A percentile compares a stretch with the other conserved stretches of the same genome.
These are phyloP conservation scores for Octomys mimax DNA, from an alignment of 2,797 vertebrate genomes.

Conservation along the genomic window DNA sequence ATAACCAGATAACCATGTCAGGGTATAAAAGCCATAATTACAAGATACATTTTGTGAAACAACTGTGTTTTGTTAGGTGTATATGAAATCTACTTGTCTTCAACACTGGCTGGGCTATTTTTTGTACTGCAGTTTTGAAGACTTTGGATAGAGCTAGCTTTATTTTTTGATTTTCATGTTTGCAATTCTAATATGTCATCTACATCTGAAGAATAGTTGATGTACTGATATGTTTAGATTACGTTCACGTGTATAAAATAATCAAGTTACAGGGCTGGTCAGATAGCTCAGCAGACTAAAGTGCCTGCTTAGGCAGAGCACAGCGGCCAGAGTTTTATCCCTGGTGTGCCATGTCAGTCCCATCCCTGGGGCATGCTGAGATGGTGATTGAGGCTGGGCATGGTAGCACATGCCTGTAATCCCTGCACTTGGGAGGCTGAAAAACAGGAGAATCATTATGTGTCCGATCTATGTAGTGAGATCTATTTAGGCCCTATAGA, in stretches of 20 bases:
- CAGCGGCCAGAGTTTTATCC: too few species aligned
- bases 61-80: neutral
- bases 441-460: too few species aligned
- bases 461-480: too few species aligned
- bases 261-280: neutral
- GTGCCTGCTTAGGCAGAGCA: too few species aligned
- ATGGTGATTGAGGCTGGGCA: too few species aligned
- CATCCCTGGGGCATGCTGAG: too few species aligned
- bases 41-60: neutral
- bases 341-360: too few species aligned
- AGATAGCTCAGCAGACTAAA: too few species aligned
- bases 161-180: neutral
- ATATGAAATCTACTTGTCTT: neutral
- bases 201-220: constrained; percentile 13
- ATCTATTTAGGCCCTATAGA: too few species aligned
- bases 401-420: too few species aligned
- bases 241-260: neutral
- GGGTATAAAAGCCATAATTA: neutral
- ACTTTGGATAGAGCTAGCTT: neutral
- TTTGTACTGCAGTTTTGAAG: neutral
- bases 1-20: constrained; percentile 43
- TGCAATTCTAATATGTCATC: neutral
- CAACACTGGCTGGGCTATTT: neutral
- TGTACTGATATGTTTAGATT: neutral
- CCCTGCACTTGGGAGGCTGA: too few species aligned